phyloP scores from a whole-genome alignment of 2,888 invertebrate genomes.

The Drosophila setosimentum region DNA sequence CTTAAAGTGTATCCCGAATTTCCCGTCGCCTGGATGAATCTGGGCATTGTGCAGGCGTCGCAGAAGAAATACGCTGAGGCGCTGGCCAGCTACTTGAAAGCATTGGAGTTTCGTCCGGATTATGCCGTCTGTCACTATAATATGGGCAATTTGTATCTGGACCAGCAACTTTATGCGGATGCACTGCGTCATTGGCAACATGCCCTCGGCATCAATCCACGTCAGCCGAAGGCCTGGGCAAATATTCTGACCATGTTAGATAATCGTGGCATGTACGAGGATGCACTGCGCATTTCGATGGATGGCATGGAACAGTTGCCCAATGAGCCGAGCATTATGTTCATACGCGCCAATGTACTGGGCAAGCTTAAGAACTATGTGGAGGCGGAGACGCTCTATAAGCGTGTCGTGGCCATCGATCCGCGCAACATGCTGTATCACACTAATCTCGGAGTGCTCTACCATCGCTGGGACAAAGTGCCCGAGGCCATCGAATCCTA shows the following conservation, averaged over 20 bases:
- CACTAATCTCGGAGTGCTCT: constrained; percentile 96
- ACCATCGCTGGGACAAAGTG: constrained; percentile 95
- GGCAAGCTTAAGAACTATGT: constrained; percentile 92
- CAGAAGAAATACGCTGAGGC: constrained; percentile 90
- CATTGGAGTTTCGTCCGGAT: constrained; percentile 90
- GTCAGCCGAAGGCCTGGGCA: constrained; percentile 95
- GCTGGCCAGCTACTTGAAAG: constrained; percentile 91
- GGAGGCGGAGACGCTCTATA: constrained; percentile 93
- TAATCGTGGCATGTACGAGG: constrained; percentile 89
- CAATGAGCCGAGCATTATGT: constrained; percentile 91
- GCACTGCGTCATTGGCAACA: constrained; percentile 94
- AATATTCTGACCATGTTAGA: constrained; percentile 95
- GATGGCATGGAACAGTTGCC: constrained; percentile 90
- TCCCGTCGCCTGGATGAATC: constrained; percentile 99
- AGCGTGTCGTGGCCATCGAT: constrained; percentile 89
- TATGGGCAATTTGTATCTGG: constrained; percentile 96
- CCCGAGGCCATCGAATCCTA: constrained; percentile 91
- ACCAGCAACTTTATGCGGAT: constrained; percentile 89
- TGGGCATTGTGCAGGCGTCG: constrained; percentile 95
- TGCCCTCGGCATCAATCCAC: constrained; percentile 91
- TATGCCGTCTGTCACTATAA: constrained; percentile 98
- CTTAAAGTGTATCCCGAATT: constrained; percentile 90
- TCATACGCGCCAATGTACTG: constrained; percentile 94
- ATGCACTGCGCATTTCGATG: constrained; percentile 90
- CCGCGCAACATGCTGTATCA: constrained; percentile 92